Evolutionary conservation across 1,140 invertebrate genomes (phyloP).

Genomic region (Sycophila sp.): DNA sequence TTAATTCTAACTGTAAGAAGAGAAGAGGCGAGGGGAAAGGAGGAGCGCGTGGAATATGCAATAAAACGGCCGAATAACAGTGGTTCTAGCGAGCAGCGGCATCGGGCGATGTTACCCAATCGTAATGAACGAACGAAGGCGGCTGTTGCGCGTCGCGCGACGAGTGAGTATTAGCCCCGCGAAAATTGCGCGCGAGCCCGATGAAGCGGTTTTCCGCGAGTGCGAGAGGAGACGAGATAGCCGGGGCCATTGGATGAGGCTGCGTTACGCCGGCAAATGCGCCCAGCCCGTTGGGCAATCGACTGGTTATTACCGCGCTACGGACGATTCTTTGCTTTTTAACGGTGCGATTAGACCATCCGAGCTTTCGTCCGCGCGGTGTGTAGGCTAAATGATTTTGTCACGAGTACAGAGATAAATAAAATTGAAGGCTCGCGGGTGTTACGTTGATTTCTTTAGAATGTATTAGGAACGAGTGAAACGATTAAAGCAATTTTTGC

Average conservation of each 20-base stretch:
- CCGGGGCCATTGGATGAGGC: neutral
- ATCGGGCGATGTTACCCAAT: conserved; percentile 31
- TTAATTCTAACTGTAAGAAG: too few relatives aligned
- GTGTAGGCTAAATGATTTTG: too few relatives aligned
- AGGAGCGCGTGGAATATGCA: conserved; percentile 2
- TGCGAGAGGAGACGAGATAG: neutral
- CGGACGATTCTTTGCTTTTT: too few relatives aligned
- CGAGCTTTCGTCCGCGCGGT: too few relatives aligned
- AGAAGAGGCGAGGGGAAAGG: too few relatives aligned
- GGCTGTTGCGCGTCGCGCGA: neutral
- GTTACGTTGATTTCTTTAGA: too few relatives aligned
- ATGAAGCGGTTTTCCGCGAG: neutral
- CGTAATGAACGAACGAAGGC: conserved; percentile 4
- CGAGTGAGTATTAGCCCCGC: neutral
- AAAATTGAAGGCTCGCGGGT: too few relatives aligned
- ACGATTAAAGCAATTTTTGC: too few relatives aligned
- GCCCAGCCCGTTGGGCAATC: neutral
- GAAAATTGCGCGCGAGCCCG: conserved; percentile 1
- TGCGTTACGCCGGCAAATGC: neutral
- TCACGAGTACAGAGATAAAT: too few relatives aligned
- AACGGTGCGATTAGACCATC: too few relatives aligned
- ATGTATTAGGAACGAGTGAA: too few relatives aligned
- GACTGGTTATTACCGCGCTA: too few relatives aligned
- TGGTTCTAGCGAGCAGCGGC: neutral
- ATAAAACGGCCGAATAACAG: conserved; percentile 20